Evolutionary conservation across 30 jellyfish, hydroid and myxozoan genomes (phyloP).

Genomic region (Pseudorhiza aurosa): DNA sequence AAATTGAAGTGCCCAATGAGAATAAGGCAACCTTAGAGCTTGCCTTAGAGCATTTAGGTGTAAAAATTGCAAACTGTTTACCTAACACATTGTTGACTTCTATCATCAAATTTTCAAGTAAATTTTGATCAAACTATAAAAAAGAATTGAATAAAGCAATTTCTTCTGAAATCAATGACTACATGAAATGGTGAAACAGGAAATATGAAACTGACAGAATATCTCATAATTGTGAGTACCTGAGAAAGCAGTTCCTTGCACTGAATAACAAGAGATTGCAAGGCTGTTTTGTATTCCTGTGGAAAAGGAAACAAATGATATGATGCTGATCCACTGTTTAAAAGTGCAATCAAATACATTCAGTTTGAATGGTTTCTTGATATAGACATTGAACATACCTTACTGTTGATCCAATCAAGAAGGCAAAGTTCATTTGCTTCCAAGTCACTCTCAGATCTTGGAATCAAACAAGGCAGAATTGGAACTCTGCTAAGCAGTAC

Average conservation of each 20-base stretch:
- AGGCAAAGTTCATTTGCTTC: slow-evolving; percentile 21
- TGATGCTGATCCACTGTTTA: too few species aligned
- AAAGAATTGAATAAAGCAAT: too few species aligned
- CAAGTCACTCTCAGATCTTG: not conserved
- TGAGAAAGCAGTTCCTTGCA: slow-evolving; percentile 68
- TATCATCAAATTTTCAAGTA: slow-evolving; percentile 29
- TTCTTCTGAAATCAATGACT: too few species aligned
- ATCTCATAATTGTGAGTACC: too few species aligned
- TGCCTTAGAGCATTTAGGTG: too few species aligned
- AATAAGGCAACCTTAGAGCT: too few species aligned
- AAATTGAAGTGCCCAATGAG: too few species aligned
- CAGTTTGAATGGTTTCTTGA: too few species aligned
- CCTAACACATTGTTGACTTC: slow-evolving; percentile 73
- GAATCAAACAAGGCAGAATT: slow-evolving; percentile 66
- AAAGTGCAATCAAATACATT: too few species aligned
- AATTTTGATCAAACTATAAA: slow-evolving; percentile 52
- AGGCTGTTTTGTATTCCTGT: slow-evolving; percentile 83
- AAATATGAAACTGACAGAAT: too few species aligned
- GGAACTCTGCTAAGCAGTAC: slow-evolving; percentile 78
- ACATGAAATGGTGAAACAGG: not conserved
- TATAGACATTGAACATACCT: slow-evolving; percentile 45
- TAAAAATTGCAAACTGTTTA: not conserved
- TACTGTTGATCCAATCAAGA: slow-evolving; percentile 86
- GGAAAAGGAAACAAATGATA: too few species aligned
- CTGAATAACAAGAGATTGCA: slow-evolving; percentile 71